These are phyloP conservation scores for Romanogobio albipinnatus DNA, from an alignment of 2,113 vertebrate species.

Conservation along the genomic window DNA sequence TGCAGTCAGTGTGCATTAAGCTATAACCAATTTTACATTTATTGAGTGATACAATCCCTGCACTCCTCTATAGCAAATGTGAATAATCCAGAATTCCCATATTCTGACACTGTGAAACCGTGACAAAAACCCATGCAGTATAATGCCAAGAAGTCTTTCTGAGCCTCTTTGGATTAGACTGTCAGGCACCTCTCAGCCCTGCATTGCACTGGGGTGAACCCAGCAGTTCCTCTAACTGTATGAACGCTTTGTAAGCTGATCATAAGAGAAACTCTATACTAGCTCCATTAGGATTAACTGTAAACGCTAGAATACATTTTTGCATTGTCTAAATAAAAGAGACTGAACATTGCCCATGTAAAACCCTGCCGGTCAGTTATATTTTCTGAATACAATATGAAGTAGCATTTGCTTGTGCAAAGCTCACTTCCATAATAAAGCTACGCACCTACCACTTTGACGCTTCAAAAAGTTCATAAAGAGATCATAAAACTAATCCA, in stretches of 20 bases:
- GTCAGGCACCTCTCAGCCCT: slow-evolving; percentile 23
- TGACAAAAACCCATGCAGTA: slow-evolving; percentile 12
- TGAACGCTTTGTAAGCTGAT: background rate
- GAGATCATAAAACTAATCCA: too few species aligned
- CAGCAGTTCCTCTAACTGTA: slow-evolving; percentile 10
- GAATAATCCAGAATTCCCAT: slow-evolving; percentile 10
- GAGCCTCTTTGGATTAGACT: slow-evolving; percentile 32
- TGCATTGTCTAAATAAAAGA: background rate
- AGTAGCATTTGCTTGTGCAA: background rate
- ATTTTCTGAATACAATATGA: background rate
- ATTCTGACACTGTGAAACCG: background rate
- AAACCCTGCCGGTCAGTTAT: background rate
- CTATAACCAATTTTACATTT: background rate
- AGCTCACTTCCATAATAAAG: background rate
- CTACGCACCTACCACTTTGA: too few species aligned
- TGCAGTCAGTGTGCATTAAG: background rate
- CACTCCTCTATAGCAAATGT: background rate
- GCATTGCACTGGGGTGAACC: slow-evolving; percentile 22
- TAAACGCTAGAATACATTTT: slow-evolving; percentile 2
- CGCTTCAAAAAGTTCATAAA: too few species aligned
- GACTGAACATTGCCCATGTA: background rate
- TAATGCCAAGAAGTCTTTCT: slow-evolving; percentile 23
- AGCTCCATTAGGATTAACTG: slow-evolving; percentile 30
- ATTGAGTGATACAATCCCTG: background rate
- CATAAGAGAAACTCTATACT: background rate